Base-by-base conservation (phyloP, 1,140 invertebrate genomes). In the Cherax destructor region DNA sequence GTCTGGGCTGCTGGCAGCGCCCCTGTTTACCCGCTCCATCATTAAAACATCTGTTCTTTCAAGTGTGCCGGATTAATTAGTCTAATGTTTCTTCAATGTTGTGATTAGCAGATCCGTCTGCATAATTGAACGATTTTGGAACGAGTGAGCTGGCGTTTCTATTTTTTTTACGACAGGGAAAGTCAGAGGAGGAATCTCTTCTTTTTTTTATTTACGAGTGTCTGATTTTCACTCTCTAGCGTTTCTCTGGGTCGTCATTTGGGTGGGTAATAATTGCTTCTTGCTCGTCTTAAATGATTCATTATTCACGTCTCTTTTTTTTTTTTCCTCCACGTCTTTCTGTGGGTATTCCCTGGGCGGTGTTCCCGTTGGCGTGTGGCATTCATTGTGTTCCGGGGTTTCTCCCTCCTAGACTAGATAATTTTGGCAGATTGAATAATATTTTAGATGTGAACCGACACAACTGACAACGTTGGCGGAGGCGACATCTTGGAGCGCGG, bases 1-100 rank as follows among this genome's bases (percentile, higher is more conserved):
- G 18, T 21, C 3, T 6, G 21, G 10, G 52, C 80, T 83, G 24
- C 30, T 24, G n/a, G n/a, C 56, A 59, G 30, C 30, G 30, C 41
- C 61, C 41, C 11, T 69, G 59, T 69, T 84, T 61, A 69, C 83
- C 49, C 47, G 41, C 83, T 84, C 83, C 83, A 84, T 84, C 83
- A 84, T 84, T 84, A 84, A 84, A 84, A 84, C 83, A 84, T 84
- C 59, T 84, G 83, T 84, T 84, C 83, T 84, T 84, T 84, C 83
- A 84, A 84, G 83, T 84, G 83, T 72, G 47, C 47, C 61, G 41
- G 83, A 85, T 85, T 85, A 85, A 85, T 85, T 85, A 85, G 65
- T 76, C 83, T 85, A 85, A 85, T 85, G 83, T 85, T 85, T 85
- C 83, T 74, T 74, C 50, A 72, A 85, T 84, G 81, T 65, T 84